A percentile compares a stretch with the other conserved stretches of the same genome.
Evolutionary conservation across 2,113 vertebrate species (phyloP).

Genomic region (Pantherophis guttatus): DNA sequence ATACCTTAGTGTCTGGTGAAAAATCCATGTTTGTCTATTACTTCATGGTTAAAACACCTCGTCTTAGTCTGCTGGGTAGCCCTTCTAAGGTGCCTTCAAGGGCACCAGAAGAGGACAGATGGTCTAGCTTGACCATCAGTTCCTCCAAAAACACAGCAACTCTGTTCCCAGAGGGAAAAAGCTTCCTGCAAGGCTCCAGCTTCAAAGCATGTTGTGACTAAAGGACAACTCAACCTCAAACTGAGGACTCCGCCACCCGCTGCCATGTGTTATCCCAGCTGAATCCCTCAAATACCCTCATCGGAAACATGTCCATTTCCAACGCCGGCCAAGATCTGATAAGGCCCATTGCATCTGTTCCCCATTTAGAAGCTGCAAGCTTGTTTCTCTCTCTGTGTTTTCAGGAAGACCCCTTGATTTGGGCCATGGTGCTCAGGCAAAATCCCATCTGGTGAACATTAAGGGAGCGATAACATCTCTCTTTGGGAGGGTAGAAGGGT

Average conservation of each 20-base stretch:
- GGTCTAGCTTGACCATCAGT: not conserved
- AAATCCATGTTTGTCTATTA: too few relatives aligned
- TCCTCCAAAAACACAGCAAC: not conserved
- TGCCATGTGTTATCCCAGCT: constrained; percentile 68
- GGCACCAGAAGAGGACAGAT: not conserved
- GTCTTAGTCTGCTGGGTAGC: too few relatives aligned
- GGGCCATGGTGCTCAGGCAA: constrained; percentile 31
- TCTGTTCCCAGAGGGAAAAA: not conserved
- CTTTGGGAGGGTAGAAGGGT: not conserved
- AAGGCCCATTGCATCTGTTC: constrained; percentile 62
- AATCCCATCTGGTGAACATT: constrained; percentile 65
- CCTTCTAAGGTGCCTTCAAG: not conserved
- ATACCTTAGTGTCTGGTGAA: too few relatives aligned
- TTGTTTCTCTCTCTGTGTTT: constrained; percentile 27
- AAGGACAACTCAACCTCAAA: not conserved
- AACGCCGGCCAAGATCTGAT: constrained; percentile 61
- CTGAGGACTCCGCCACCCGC: constrained; percentile 43
- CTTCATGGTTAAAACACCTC: not conserved
- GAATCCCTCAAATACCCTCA: constrained; percentile 58
- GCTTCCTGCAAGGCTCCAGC: not conserved
- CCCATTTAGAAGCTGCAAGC: constrained; percentile 52
- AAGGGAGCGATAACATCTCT: constrained; percentile 55
- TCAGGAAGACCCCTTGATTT: constrained; percentile 1
- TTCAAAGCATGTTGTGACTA: constrained; percentile 36
- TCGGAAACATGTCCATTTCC: constrained; percentile 61